Evolutionary conservation across 2,888 invertebrate genomes (phyloP), one percentile per base, ranked within the genome.

Genomic region (Smittia aterrima): DNA sequence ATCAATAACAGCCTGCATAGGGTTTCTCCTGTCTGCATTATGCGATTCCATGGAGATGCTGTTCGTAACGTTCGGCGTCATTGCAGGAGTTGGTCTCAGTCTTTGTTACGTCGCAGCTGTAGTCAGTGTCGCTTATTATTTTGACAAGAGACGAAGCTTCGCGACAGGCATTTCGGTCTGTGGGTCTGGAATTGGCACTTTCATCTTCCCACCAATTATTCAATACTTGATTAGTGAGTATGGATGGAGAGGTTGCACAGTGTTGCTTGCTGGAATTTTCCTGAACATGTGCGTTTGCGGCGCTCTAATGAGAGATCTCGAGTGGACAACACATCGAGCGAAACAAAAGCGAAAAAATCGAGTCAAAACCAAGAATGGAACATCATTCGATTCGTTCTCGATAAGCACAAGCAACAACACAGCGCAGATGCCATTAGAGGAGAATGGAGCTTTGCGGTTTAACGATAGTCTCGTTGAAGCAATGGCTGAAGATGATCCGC

Each of bases 21-120:
- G 93, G 38, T 94, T 94, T 82, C 86, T 93, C 40, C 86, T 92
- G 74, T 92, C 91, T 77, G 89, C 91, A 16, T 89, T 88, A 80
- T 87, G 89, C 38, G 88, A 89, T 79, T 91, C 91, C 76, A 89
- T 94, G 84, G 90, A 89, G 80, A 86, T 90, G 75, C 84, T 94
- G 76, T 92, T 92, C 80, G 82, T 94, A 76, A 93, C 93, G 0
- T 93, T 94, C 80, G 93, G 93, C 22, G 86, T 94, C 16, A 85
- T 93, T 79, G 89, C 93, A 41, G 94, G 95, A 1, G 91, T 93
- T 78, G 95, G 94, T 13, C 84, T 95, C 76, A 92, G 93, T 78
- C 85, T 94, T 75, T 93, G 93, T 80, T 95, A 93, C 82, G 93
- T 94, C 70, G 91, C 93, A n/a, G 93, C 94, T 0, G 93, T 95